Evolutionary conservation across 2,888 invertebrate species (phyloP).

Genomic region (Cyaniris semiargus): DNA sequence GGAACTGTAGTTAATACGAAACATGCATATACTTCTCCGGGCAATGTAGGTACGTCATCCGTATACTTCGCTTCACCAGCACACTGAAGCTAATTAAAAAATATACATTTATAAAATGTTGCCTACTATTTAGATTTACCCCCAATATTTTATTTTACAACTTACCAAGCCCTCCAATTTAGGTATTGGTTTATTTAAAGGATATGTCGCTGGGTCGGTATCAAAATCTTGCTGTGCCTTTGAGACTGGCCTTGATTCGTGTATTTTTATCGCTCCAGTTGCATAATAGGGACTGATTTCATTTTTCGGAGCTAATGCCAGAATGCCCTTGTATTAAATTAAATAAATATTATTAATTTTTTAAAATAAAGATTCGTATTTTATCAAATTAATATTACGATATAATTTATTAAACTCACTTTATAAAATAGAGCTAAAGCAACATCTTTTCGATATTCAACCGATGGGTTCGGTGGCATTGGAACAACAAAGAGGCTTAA

Average conservation of each 20-base stretch:
- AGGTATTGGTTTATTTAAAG: conserved; percentile 82
- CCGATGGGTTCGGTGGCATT: conserved; percentile 77
- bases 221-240: conserved; percentile 80
- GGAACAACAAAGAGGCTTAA: conserved; percentile 51
- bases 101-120: background rate
- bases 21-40: conserved; percentile 83
- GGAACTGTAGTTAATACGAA: conserved; percentile 79
- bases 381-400: background rate
- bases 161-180: conserved; percentile 79
- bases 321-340: conserved; percentile 3
- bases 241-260: conserved; percentile 76
- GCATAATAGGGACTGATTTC: conserved; percentile 5
- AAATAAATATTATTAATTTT: background rate
- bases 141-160: background rate
- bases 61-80: conserved; percentile 85
- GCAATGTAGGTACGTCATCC: conserved; percentile 80
- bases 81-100: conserved; percentile 69
- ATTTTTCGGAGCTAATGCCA: conserved; percentile 23
- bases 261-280: conserved; percentile 53
- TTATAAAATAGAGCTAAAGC: conserved; percentile 84
- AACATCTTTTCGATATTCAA: conserved; percentile 80
- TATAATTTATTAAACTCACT: conserved; percentile 55
- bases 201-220: conserved; percentile 81
- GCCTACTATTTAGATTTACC: no score
- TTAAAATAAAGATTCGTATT: background rate